Evolutionary conservation across 2,888 invertebrate genomes (phyloP).

Genomic region (Marronus borbonicus): DNA sequence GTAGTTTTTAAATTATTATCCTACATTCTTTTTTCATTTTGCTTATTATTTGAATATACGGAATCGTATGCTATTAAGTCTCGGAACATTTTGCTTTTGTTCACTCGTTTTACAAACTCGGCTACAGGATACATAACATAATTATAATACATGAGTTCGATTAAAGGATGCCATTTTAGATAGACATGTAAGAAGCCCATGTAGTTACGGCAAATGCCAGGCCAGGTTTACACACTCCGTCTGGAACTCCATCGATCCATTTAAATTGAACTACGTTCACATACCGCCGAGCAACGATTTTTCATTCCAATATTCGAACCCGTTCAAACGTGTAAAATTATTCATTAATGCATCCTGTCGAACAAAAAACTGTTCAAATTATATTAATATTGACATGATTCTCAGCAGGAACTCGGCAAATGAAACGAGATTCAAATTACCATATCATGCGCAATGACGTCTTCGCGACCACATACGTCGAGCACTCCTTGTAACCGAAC

Average conservation of each 20-base stretch:
- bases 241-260: slow-evolving; percentile 44
- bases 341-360: not conserved
- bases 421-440: slow-evolving; percentile 38
- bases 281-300: slow-evolving; percentile 10
- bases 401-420: slow-evolving; percentile 7
- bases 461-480: slow-evolving; percentile 20
- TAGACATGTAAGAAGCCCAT: not conserved
- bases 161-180: too few species aligned
- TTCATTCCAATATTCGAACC: not conserved
- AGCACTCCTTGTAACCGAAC: slow-evolving; percentile 37
- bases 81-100: too few species aligned
- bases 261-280: slow-evolving; percentile 33
- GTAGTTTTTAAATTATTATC: too few species aligned
- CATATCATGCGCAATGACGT: slow-evolving; percentile 37
- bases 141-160: too few species aligned
- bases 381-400: slow-evolving; percentile 28
- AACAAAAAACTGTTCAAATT: not conserved
- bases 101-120: too few species aligned
- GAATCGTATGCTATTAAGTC: too few species aligned
- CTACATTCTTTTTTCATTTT: too few species aligned
- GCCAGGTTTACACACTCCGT: slow-evolving; percentile 49
- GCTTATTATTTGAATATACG: too few species aligned
- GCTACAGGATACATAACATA: too few species aligned
- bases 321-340: not conserved
- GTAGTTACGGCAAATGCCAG: slow-evolving; percentile 11